Conservation (phyloP, 2,113 vertebrate species). For the Puffinus mauretanicus region DNA sequence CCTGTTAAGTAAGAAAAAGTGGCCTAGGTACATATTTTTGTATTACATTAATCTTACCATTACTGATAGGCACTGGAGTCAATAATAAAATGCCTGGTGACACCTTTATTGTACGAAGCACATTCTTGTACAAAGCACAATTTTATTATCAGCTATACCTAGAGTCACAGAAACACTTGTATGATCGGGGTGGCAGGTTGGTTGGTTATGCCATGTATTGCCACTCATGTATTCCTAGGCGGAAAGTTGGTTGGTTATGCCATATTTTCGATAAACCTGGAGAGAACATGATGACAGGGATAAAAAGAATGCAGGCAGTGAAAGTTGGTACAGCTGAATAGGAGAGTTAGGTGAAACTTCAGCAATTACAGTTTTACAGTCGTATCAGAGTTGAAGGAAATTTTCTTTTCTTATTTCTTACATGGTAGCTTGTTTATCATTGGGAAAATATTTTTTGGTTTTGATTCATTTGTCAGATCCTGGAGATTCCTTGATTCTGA, state of each 20-base stretch:
- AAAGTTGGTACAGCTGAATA: neutral
- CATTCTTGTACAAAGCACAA: neutral
- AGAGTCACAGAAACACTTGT: neutral
- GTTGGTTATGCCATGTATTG: neutral
- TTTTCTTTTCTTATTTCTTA: neutral
- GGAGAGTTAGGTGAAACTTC: neutral
- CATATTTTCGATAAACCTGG: neutral
- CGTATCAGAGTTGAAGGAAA: neutral
- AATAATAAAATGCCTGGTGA: neutral
- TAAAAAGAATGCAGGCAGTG: neutral
- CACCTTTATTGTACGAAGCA: neutral
- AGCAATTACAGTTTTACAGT: neutral
- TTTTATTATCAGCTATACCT: neutral
- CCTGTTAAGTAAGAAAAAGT: neutral
- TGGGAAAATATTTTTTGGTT: neutral
- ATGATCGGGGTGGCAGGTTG: neutral
- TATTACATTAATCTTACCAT: neutral
- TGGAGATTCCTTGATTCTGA: neutral
- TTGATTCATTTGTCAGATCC: neutral
- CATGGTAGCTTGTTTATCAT: neutral
- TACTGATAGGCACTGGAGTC: neutral
- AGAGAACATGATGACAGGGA: neutral
- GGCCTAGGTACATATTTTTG: neutral
- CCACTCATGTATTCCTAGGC: neutral
- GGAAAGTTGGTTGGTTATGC: neutral